Conservation (phyloP, 2,797 vertebrate species). For the Sebastes hubbsi region DNA sequence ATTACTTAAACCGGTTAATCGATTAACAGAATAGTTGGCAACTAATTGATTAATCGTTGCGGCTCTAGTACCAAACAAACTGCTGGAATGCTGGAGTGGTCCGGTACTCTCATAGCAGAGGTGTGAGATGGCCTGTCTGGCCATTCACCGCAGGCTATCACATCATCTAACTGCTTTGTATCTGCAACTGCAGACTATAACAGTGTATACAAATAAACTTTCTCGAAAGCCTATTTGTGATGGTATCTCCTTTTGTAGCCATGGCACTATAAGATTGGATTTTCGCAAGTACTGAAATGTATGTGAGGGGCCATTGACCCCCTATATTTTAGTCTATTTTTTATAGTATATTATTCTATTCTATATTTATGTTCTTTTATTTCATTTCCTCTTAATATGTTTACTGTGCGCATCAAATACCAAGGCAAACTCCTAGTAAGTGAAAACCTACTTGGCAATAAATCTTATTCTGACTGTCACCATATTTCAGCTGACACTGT, state of each 20-base stretch:
- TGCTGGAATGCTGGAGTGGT: constrained; percentile 7
- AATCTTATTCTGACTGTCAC: not conserved
- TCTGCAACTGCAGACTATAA: constrained; percentile 26
- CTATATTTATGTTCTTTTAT: not conserved
- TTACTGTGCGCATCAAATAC: not conserved
- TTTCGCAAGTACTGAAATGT: constrained; percentile 20
- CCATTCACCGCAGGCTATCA: constrained; percentile 38
- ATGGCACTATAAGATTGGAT: constrained; percentile 24
- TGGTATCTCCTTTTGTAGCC: constrained; percentile 25
- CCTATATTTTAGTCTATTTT: constrained; percentile 5
- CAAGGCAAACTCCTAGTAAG: not conserved
- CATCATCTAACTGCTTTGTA: constrained; percentile 47
- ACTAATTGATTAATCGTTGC: not conserved
- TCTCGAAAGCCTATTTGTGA: constrained; percentile 33
- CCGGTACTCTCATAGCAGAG: constrained; percentile 24
- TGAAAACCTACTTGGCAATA: not conserved
- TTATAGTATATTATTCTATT: not conserved
- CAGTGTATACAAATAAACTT: constrained; percentile 28
- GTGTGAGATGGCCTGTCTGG: constrained; percentile 39
- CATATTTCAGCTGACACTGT: constrained; percentile 17
- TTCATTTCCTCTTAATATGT: not conserved
- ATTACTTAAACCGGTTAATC: no score
- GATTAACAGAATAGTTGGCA: no score
- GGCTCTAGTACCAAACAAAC: not conserved
- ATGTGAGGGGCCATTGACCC: constrained; percentile 30